These are phyloP conservation scores for Acanthiza pusilla DNA, from an alignment of 2,797 vertebrate genomes.

Conservation along the genomic window DNA sequence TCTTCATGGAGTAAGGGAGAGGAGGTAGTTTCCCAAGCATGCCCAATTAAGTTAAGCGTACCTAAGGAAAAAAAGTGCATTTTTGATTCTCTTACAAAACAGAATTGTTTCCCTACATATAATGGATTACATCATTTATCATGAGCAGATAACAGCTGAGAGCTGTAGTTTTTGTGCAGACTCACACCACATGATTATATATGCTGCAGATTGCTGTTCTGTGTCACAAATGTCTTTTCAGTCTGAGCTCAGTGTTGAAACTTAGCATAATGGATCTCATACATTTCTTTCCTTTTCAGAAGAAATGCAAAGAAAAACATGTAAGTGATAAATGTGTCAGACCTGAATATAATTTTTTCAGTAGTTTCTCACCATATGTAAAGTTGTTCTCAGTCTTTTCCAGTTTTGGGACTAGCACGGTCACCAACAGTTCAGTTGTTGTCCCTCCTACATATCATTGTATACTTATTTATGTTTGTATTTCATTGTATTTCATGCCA, in stretches of 20 bases:
- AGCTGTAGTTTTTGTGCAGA: neutral
- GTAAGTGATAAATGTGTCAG: neutral
- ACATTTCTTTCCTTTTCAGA: neutral
- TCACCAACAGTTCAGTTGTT: neutral
- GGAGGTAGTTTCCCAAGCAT: neutral
- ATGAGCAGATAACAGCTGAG: neutral
- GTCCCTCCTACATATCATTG: neutral
- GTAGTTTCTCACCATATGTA: neutral
- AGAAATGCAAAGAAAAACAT: neutral
- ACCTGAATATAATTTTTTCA: neutral
- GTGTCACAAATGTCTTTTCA: neutral
- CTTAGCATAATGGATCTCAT: neutral
- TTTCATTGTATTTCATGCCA: neutral
- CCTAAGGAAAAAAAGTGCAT: neutral
- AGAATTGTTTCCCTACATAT: neutral
- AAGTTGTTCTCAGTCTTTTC: neutral
- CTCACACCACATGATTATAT: neutral
- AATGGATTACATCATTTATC: neutral
- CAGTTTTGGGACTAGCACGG: neutral
- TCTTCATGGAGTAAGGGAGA: neutral
- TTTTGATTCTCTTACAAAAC: neutral
- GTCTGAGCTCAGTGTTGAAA: neutral
- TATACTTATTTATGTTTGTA: neutral
- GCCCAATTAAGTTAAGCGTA: neutral
- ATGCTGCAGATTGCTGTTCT: neutral